A percentile compares a stretch with the other conserved stretches of the same genome.
Conservation (phyloP, 2,113 vertebrate species). For the Ia io region DNA sequence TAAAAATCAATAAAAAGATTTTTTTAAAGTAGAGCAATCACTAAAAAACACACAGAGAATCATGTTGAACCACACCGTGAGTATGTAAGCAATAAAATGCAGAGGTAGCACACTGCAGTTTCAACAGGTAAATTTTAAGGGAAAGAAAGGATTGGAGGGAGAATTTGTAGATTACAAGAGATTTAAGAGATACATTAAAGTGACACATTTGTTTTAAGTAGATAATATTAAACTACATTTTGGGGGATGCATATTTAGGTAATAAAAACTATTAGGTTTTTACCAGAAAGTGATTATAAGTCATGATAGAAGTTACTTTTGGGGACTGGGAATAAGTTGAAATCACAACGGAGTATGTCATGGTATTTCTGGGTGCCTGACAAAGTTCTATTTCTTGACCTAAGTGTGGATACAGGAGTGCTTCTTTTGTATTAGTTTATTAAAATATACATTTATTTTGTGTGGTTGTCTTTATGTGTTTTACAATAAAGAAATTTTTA, state of each 20-base stretch:
- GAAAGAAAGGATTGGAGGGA: neutral
- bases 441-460: neutral
- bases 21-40: no score
- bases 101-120: neutral
- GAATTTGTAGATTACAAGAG: neutral
- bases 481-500: neutral
- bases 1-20: no score
- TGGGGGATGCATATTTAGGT: neutral
- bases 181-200: neutral
- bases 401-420: neutral
- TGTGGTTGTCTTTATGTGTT: conserved; percentile 4
- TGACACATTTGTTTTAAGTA: neutral
- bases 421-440: conserved; percentile 1
- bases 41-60: neutral
- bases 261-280: neutral
- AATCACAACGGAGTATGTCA: neutral
- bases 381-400: neutral
- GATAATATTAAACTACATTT: neutral
- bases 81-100: neutral
- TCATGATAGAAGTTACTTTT: neutral
- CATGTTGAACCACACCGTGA: neutral
- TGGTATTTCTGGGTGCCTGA: neutral
- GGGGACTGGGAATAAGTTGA: neutral
- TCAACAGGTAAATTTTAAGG: conserved; percentile 12
- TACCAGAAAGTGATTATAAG: neutral